Conservation (phyloP, 2,113 vertebrate genomes). For the Xyrauchen texanus region DNA sequence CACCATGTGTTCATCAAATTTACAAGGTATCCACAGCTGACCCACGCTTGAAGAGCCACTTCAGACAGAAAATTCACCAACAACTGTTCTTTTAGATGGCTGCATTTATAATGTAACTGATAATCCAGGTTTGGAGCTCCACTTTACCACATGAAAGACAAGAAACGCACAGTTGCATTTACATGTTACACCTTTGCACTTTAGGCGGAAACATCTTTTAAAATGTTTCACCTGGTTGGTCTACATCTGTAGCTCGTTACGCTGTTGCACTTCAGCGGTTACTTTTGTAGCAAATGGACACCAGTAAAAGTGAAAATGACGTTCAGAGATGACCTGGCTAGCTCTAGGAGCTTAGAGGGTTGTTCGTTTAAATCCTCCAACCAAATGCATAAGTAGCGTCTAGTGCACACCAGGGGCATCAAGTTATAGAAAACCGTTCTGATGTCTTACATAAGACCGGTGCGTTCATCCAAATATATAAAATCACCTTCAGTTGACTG, state of each 20-base stretch:
- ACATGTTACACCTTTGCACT: too few relatives aligned
- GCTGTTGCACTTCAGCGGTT: background rate
- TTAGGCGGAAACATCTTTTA: background rate
- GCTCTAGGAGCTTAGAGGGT: conserved; percentile 6
- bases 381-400: background rate
- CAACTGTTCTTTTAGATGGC: background rate
- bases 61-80: background rate
- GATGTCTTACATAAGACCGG: background rate
- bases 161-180: too few relatives aligned
- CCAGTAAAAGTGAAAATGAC: background rate
- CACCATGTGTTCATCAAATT: conserved; percentile 2
- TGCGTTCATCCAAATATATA: background rate
- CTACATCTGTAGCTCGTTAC: too few relatives aligned
- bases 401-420: background rate
- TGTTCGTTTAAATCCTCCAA: conserved; percentile 17
- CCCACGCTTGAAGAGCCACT: background rate
- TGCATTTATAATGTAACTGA: background rate
- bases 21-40: background rate
- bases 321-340: background rate
- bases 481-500: background rate
- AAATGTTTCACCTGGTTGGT: too few relatives aligned
- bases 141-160: too few relatives aligned
- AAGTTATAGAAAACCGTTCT: background rate
- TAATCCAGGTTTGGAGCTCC: background rate
- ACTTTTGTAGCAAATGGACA: background rate